Base-by-base conservation (phyloP, 1,140 invertebrate genomes). In the Andricus grossulariae region DNA sequence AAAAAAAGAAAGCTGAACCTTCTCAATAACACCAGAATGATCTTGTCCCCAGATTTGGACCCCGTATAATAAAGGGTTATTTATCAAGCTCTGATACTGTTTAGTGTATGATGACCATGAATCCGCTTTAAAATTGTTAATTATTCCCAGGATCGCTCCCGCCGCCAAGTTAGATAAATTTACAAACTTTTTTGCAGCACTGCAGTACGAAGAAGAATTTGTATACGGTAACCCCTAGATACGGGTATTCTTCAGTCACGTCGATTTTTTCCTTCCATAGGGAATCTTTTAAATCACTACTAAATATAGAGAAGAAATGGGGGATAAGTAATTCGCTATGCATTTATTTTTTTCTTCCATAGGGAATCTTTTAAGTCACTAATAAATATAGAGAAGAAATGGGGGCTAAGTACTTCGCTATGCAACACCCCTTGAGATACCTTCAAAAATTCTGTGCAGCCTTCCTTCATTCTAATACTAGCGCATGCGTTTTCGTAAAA, bases 361-460 rank as follows among this genome's bases (percentile, higher is more conserved):
- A 71, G 6, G 15, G 72, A 15, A 7, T 78, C 50, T 6, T 77
- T 32, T 18, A 78, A 71, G 3, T 25, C 11, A 83, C 3, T 8
- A 76, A 54, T 1, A 81, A 10, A 15, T 83, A 76, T 25, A 82
- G 80, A 0, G 82, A 78, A 50, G 18, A 19, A 10, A 16, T 19
- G n/a, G 80, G 80, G 1, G 82, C 16, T 1, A 80, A 10, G 1
- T 82, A 66, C 51, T 18, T 84, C 79, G 1, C 81, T 76, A n/a
- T 84, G 79, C 16, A 80, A 39, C 1, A 82, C 77, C 0, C 83
- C 78, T 57, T 79, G 19, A 7, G 76, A 66, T 3, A 83, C 51
- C 25, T 77, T 66, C 12, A 79, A 50, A 51, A 10, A 55, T n/a
- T 3, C 71, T 75, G 19, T n/a, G 50, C 8, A 52, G 39, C 10